A percentile compares a stretch with the other conserved stretches of the same genome.
Evolutionary conservation across 2,113 vertebrate genomes (phyloP).

Genomic region (Tachycineta bicolor): DNA sequence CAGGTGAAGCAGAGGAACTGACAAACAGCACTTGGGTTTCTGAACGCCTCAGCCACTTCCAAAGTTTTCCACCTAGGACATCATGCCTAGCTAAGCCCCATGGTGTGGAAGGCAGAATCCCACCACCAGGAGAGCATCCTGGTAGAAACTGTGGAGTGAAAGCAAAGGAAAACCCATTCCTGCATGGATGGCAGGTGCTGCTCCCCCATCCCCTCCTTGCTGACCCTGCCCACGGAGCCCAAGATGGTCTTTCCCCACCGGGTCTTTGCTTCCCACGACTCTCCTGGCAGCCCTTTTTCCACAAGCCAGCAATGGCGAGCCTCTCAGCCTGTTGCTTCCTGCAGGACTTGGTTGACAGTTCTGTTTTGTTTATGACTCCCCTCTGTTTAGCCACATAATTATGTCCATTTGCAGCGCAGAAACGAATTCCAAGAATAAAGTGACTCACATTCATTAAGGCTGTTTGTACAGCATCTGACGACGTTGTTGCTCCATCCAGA

Average conservation of each 20-base stretch:
- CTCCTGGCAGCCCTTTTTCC: neutral
- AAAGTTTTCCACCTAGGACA: neutral
- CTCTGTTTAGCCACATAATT: constrained; percentile 6
- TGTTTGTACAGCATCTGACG: neutral
- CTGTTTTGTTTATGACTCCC: constrained; percentile 14
- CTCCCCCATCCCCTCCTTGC: neutral
- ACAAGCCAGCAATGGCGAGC: accelerated
- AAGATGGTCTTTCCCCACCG: too few relatives aligned
- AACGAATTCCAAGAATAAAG: constrained; percentile 7
- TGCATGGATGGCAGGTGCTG: neutral
- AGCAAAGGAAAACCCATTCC: neutral
- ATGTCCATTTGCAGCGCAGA: neutral
- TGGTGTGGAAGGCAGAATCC: neutral
- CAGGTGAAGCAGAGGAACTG: neutral
- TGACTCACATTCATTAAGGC: constrained; percentile 22
- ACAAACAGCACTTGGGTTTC: neutral
- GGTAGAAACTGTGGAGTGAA: neutral
- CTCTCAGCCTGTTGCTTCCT: neutral
- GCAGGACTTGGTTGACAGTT: neutral
- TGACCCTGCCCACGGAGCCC: neutral
- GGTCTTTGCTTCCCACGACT: neutral
- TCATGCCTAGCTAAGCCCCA: accelerated
- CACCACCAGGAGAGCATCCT: neutral
- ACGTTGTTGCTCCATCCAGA: neutral
- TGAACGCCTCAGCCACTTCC: neutral